These are phyloP conservation scores for Notarius quadriscutis DNA, from an alignment of 2,113 vertebrate species.

Conservation along the genomic window DNA sequence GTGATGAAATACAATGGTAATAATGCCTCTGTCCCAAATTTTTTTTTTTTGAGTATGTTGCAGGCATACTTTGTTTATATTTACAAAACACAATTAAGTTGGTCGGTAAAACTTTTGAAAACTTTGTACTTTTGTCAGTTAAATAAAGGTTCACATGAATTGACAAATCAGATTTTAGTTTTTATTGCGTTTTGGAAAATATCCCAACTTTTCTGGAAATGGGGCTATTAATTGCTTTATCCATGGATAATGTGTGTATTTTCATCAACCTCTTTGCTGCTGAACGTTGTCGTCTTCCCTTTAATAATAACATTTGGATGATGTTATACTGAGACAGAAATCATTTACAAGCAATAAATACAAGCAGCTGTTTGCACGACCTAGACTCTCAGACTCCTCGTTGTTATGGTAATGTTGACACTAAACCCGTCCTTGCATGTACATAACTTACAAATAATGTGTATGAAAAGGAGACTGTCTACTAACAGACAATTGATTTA, in stretches of 20 bases:
- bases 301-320: not conserved
- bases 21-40: too few species aligned
- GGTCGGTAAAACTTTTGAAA: too few species aligned
- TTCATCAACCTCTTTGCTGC: not conserved
- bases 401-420: constrained; percentile 5
- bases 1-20: too few species aligned
- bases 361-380: not conserved
- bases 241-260: not conserved
- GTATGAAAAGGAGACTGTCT: not conserved
- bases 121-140: too few species aligned
- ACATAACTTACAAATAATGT: not conserved
- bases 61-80: too few species aligned
- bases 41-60: too few species aligned
- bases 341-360: not conserved
- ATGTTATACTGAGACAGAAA: not conserved
- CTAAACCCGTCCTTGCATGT: too few species aligned
- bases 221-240: not conserved
- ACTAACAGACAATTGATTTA: not conserved
- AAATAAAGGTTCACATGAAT: too few species aligned
- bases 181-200: too few species aligned
- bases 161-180: too few species aligned
- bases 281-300: not conserved
- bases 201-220: too few species aligned
- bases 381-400: not conserved
- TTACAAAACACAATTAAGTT: too few species aligned